Conservation (phyloP, 2,797 vertebrate genomes). For the Pagetopsis macropterus region DNA sequence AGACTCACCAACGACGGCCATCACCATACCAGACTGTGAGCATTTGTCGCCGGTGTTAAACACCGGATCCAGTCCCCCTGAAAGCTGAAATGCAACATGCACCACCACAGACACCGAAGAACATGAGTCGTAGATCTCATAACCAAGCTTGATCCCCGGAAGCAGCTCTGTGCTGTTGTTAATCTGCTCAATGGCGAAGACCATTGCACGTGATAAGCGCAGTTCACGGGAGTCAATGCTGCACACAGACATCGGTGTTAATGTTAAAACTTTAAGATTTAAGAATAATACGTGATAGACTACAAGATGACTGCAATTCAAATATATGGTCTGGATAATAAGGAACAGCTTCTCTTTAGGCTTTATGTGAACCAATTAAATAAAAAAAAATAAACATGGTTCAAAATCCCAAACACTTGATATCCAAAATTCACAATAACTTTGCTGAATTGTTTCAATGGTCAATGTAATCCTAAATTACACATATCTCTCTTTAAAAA, state of each 20-base stretch:
- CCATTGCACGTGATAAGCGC: slow-evolving; percentile 64
- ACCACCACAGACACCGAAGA: slow-evolving; percentile 55
- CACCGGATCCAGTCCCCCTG: slow-evolving; percentile 50
- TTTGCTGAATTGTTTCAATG: too few relatives aligned
- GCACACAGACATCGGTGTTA: slow-evolving; percentile 3
- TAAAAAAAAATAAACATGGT: too few relatives aligned
- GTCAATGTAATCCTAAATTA: too few relatives aligned
- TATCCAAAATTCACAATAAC: too few relatives aligned
- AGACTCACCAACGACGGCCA: slow-evolving; percentile 73
- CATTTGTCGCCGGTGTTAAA: slow-evolving; percentile 42
- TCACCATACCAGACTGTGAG: slow-evolving; percentile 39
- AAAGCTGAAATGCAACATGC: slow-evolving; percentile 61
- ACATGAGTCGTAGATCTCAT: slow-evolving; percentile 74
- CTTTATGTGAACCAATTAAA: background rate
- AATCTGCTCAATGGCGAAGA: slow-evolving; percentile 72
- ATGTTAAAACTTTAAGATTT: background rate
- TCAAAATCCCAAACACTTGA: too few relatives aligned
- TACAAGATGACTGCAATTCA: background rate
- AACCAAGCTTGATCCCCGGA: slow-evolving; percentile 67
- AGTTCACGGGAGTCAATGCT: slow-evolving; percentile 63
- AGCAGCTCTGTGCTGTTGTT: slow-evolving; percentile 72
- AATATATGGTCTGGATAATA: too few relatives aligned
- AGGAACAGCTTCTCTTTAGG: background rate
- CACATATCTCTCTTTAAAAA: too few relatives aligned
- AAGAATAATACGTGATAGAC: background rate